Evolutionary conservation across 2,797 vertebrate genomes (phyloP).

Genomic region (Jordanella pulchra): DNA sequence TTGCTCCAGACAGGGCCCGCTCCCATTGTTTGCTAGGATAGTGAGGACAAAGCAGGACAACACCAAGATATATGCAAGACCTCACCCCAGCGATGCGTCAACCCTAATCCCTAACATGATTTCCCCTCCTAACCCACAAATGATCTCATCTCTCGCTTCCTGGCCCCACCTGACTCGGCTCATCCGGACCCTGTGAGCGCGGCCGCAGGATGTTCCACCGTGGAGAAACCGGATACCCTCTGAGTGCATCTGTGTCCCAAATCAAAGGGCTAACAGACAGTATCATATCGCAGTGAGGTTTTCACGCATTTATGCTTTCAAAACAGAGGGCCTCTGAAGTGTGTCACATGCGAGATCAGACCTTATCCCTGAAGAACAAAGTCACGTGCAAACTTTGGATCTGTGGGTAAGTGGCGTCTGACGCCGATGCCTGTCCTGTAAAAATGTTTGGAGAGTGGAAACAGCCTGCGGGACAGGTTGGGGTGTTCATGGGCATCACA

Average conservation of each 20-base stretch:
- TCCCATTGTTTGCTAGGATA: conserved; percentile 69
- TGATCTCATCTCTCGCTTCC: conserved; percentile 68
- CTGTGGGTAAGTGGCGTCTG: conserved; percentile 39
- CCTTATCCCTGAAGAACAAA: conserved; percentile 14
- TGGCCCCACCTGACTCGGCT: conserved; percentile 30
- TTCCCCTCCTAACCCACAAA: conserved; percentile 54
- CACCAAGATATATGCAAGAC: conserved; percentile 58
- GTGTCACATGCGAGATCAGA: conserved; percentile 30
- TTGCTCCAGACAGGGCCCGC: conserved; percentile 53
- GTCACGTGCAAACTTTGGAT: conserved; percentile 34
- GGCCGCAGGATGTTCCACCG: conserved; percentile 51
- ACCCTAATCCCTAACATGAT: conserved; percentile 68
- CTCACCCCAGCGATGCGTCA: conserved; percentile 64
- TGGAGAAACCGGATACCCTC: conserved; percentile 55
- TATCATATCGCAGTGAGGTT: conserved; percentile 41
- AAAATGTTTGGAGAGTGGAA: conserved; percentile 40
- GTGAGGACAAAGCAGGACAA: conserved; percentile 64
- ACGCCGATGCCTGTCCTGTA: conserved; percentile 35
- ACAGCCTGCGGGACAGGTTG: conserved; percentile 52
- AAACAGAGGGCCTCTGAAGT: conserved; percentile 36
- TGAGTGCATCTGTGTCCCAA: conserved; percentile 56
- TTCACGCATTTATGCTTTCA: conserved; percentile 31
- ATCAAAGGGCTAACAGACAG: conserved; percentile 52
- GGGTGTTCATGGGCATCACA: conserved; percentile 42
- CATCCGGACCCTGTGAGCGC: conserved; percentile 44